Base-by-base conservation (phyloP, 2,888 invertebrate species). In the Congeria kusceri region DNA sequence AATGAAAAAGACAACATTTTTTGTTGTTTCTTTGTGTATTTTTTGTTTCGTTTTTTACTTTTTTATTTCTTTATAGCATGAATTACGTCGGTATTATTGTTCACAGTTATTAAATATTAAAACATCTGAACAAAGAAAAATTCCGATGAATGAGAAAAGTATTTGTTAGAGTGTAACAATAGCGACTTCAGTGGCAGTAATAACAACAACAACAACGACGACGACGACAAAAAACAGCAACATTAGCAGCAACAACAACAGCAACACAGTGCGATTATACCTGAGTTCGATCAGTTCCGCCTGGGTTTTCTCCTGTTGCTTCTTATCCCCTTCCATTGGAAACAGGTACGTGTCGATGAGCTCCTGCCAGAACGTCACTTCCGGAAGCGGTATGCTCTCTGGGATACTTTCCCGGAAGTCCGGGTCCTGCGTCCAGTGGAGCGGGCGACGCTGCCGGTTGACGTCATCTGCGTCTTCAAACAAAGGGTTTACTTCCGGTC, bases 281-380 rank as follows among this genome's bases (percentile, higher is more conserved):
- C 76, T 75, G 20, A 83, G 66, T 67, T 83, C 83, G 20, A 83
- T 46, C n/a, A 83, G 73, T 27, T 83, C 80, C 9, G 69, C 79
- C 77, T 83, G 78, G 1, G 84, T 80, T 56, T 82, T 75, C 28
- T 85, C 82, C 70, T 92, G 88, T 32, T 90, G 75, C 68, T 96
- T 96, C 91, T 97, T 97, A 94, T 99, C 97, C 89, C 97, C 97
- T 92, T 98, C 97, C 88, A 99, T 96, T 2, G 99, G 99, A 92
- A 96, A 97, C 69, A 99, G 95, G 95, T 99, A 99, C 94, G 98
- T 97, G 78, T 97, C 97, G 85, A 99, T 96, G 69, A 99, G 94
- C 89, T 98, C 98, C 92, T 96, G 96, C 99, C 99, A 99, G 94
- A 99, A 99, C 69, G 95, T 95, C 76, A 96, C 95, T 94, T 99